phyloP scores from a whole-genome alignment of 1,140 invertebrate genomes.

The Myzus persicae region DNA sequence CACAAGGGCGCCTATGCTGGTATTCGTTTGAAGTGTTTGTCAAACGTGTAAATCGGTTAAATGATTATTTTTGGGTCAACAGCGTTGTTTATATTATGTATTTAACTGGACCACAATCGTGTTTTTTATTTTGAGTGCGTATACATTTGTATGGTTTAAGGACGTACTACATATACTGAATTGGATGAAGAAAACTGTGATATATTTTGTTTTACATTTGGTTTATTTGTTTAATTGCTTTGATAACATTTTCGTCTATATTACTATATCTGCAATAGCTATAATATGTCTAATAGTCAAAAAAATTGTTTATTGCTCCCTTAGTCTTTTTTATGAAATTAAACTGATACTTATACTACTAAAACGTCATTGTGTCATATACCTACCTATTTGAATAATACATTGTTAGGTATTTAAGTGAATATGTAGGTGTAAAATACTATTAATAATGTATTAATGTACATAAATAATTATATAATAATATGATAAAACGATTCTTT shows the following conservation, averaged over 20 bases:
- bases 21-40: conserved; percentile 14
- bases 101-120: background rate
- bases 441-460: no score
- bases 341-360: no score
- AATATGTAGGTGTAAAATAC: background rate
- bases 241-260: background rate
- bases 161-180: background rate
- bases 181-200: background rate
- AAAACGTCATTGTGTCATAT: no score
- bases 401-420: background rate
- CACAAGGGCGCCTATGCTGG: background rate
- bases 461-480: background rate
- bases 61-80: conserved; percentile 15
- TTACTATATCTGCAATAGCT: background rate
- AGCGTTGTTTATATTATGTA: background rate
- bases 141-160: no score
- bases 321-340: no score
- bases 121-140: background rate
- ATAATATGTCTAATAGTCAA: no score
- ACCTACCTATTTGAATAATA: no score
- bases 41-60: background rate
- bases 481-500: background rate
- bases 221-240: background rate
- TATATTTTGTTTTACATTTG: background rate
- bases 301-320: no score